Evolutionary conservation across 2,113 vertebrate species (phyloP).

Genomic region (Macquaria australasica): DNA sequence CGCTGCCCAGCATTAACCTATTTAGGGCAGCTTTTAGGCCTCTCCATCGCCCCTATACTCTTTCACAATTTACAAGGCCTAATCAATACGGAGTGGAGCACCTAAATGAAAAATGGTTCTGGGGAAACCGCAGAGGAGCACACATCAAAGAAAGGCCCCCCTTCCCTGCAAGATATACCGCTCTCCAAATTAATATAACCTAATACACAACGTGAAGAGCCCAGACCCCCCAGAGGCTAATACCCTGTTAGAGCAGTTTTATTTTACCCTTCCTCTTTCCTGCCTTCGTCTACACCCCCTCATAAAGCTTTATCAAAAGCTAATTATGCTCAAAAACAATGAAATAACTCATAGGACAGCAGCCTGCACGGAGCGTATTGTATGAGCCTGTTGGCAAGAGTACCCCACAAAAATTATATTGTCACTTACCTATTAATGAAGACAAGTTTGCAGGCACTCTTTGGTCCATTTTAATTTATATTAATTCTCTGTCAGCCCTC

Average conservation of each 20-base stretch:
- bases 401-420: slow-evolving; percentile 71
- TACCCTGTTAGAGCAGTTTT: slow-evolving; percentile 61
- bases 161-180: slow-evolving; percentile 72
- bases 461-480: slow-evolving; percentile 83
- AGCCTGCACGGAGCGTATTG: slow-evolving; percentile 52
- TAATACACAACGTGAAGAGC: slow-evolving; percentile 73
- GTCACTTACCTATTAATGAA: slow-evolving; percentile 85
- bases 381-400: slow-evolving; percentile 60
- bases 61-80: slow-evolving; percentile 82
- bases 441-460: slow-evolving; percentile 79
- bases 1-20: slow-evolving; percentile 76
- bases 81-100: slow-evolving; percentile 84
- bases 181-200: slow-evolving; percentile 75
- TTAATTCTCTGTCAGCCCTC: slow-evolving; percentile 82
- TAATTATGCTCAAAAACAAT: slow-evolving; percentile 77
- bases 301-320: slow-evolving; percentile 70
- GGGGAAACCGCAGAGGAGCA: slow-evolving; percentile 65
- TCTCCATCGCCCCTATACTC: slow-evolving; percentile 72
- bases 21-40: slow-evolving; percentile 82
- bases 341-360: slow-evolving; percentile 67
- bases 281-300: slow-evolving; percentile 47
- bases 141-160: slow-evolving; percentile 66
- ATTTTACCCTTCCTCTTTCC: slow-evolving; percentile 60
- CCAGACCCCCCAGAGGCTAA: slow-evolving; percentile 57
- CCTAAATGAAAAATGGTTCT: slow-evolving; percentile 72